Evolutionary conservation across 1,140 invertebrate species (phyloP), one percentile per base, ranked within the genome.

Genomic region (Drosophila guanche): DNA sequence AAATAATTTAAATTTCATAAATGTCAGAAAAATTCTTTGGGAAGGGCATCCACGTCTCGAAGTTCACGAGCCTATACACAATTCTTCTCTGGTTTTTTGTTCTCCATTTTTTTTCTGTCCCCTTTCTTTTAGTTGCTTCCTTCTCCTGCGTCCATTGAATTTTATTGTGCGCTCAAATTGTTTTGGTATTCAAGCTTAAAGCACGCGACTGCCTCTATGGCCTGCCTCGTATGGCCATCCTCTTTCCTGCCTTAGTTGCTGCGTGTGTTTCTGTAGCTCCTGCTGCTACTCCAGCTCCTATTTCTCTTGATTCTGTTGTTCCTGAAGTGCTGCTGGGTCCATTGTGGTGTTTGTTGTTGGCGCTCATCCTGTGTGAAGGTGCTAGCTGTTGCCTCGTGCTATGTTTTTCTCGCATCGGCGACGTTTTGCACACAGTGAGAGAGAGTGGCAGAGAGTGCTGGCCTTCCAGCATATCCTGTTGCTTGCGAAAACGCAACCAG

Each of bases 151-250:
- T 58, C 75, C 75, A 83, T 88, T 89, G 75, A 88, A 79, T 88
- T 88, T 89, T 83, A 88, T 88, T 88, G 84, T 88, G 71, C 67
- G 69, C 84, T 88, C 62, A 89, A 88, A 88, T 88, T 88, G 83
- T 88, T 88, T 88, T 88, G 75, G 84, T 88, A 88, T 88, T 88
- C 83, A 81, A 73, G 83, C 83, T 88, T 88, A 79, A 88, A 88
- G 83, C 83, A 89, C 83, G 83, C 83, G 75, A 88, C 73, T 81
- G 73, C 73, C 52, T 55, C 43, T 46, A 47, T 53, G n/a, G n/a
- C n/a, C n/a, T n/a, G n/a, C 16, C 16, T 20, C 40, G 29, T 33
- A 3, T 33, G 29, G 10, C 33, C 10, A 37, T 10, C 45, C 22
- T 16, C 14, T 48, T 52, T 27, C 58, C 29, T 33, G 2, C 2